Evolutionary conservation across 2,113 vertebrate genomes (phyloP).

Genomic region (Istiophorus platypterus): DNA sequence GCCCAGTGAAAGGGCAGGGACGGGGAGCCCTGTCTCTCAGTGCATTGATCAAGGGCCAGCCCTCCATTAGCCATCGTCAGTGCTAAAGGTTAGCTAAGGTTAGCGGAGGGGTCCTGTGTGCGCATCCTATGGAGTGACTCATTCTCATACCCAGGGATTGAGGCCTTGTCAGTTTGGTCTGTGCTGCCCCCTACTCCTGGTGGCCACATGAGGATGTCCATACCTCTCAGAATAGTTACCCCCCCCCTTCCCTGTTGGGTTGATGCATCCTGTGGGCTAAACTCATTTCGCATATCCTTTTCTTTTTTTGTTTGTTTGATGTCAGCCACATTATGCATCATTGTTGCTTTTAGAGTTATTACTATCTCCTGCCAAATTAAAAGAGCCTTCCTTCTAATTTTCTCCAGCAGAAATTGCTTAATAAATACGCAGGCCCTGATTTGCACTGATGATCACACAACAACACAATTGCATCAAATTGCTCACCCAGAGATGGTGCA

Average conservation of each 20-base stretch:
- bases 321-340: conserved; percentile 60
- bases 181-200: conserved; percentile 38
- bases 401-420: conserved; percentile 74
- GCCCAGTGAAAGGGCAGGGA: conserved; percentile 74
- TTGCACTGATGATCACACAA: conserved; percentile 75
- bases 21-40: conserved; percentile 63
- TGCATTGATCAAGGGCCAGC: conserved; percentile 78
- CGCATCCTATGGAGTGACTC: conserved; percentile 67
- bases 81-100: conserved; percentile 81
- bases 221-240: conserved; percentile 41
- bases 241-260: conserved; percentile 36
- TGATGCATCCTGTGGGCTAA: conserved; percentile 28
- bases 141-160: conserved; percentile 56
- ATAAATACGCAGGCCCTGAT: conserved; percentile 76
- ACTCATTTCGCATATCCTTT: background rate
- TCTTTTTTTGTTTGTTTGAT: conserved; percentile 57
- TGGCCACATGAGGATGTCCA: conserved; percentile 28
- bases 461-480: conserved; percentile 82
- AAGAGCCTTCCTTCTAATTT: conserved; percentile 73
- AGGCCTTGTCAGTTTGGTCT: conserved; percentile 66
- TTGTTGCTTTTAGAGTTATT: conserved; percentile 74
- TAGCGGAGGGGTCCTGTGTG: conserved; percentile 65
- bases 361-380: conserved; percentile 62
- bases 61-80: conserved; percentile 73
- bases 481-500: conserved; percentile 72